Evolutionary conservation across 92 coral and sea anemone species (phyloP).

Genomic region (Phenganax marumi): DNA sequence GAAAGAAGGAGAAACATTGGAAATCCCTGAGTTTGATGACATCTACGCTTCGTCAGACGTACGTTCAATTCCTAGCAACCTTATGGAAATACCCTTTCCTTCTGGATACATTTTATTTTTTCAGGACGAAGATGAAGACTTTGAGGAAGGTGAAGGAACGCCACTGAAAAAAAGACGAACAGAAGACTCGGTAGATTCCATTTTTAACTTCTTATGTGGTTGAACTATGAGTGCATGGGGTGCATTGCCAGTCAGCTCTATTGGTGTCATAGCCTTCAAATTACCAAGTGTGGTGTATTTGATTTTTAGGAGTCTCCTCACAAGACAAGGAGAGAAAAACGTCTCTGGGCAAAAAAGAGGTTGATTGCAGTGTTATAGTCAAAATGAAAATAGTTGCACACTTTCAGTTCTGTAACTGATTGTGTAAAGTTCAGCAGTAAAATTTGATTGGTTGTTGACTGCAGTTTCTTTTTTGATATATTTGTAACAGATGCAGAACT

Average conservation of each 20-base stretch:
- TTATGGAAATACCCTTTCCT: not conserved
- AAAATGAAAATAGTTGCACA: no score
- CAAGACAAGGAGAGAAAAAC: conserved; percentile 56
- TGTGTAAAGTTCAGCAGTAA: no score
- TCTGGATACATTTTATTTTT: not conserved
- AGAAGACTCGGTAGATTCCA: conserved; percentile 49
- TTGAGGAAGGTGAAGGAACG: conserved; percentile 76
- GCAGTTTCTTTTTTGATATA: no score
- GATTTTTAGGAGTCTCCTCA: conserved; percentile 41
- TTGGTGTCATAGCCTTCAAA: not conserved
- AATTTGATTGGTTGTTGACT: not conserved
- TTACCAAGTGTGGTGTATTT: not conserved
- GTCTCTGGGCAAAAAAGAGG: conserved; percentile 61
- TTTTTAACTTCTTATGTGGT: not conserved
- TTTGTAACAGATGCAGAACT: no score
- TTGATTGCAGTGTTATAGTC: not conserved
- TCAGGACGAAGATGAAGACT: conserved; percentile 74
- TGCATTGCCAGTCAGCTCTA: not conserved
- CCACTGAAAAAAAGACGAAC: conserved; percentile 82
- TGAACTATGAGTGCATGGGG: not conserved
- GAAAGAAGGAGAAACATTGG: conserved; percentile 92
- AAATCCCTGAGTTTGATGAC: conserved; percentile 95
- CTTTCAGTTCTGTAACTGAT: no score
- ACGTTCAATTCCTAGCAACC: not conserved
- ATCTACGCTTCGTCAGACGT: conserved; percentile 98